Evolutionary conservation across 2,888 invertebrate genomes (phyloP), one percentile per base, ranked within the genome.

Genomic region (Aspidiotus rigidus): DNA sequence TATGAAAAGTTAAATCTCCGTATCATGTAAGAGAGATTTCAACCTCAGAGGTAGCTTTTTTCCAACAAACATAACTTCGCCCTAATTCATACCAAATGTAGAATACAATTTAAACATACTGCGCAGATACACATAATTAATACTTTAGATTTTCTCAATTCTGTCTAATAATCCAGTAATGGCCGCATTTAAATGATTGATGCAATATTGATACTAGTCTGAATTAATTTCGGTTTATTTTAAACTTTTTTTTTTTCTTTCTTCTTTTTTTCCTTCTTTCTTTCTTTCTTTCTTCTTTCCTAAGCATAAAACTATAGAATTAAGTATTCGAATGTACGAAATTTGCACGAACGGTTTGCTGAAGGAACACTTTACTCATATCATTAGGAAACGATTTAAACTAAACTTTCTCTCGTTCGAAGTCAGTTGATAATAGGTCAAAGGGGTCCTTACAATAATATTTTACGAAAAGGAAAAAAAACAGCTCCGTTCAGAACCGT

Each of bases 171-270:
- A 17, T 42, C 63, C 63, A 17, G 28, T 57, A 16, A 63, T 54
- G 63, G n/a, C 54, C 49, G 54, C 54, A 17, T 42, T 56, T 9
- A 41, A 56, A 66, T 42, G 42, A 66, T 44, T 59, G 17, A 16
- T 64, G 66, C 66, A 66, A 66, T 66, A 66, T 57, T 66, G 66
- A 66, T 66, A 57, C 66, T 66, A 66, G 66, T 66, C 66, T 56
- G 44, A 42, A 54, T 15, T 57, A 59, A 60, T 41, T 15, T 62
- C 42, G 42, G 39, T 66, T 59, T 59, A 49, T 44, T 13, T 42
- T 11, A 13, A 39, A 39, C 13, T 28, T 13, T 13, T 28, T 28
- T 59, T 59, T 39, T 39, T 59, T 28, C 3, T 3, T 9, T 59
- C 13, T 59, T 13, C 39, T 9, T 59, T 13, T 59, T n/a, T n/a